Base-by-base conservation (phyloP, 2,888 invertebrate genomes). In the Hypomecis atomaria region DNA sequence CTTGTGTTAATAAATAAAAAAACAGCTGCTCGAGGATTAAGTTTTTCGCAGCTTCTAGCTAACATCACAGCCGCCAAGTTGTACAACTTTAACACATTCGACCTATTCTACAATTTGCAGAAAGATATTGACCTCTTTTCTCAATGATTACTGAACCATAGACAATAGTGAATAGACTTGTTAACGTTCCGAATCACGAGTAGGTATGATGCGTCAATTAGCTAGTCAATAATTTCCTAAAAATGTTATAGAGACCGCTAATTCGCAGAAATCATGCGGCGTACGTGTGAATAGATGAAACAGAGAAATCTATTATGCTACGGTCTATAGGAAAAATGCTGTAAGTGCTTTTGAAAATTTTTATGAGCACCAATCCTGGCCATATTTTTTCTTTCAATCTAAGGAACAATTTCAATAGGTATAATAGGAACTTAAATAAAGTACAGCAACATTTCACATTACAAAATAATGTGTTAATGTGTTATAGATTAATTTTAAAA, bases 181-280 rank as follows among this genome's bases (percentile, higher is more conserved):
- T 74, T 81, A 80, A 82, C 67, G 62, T 65, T 67, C 69, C 70
- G 78, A 64, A 73, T 52, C 64, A 64, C 55, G 59, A 40, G 37
- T 56, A 66, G 71, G 86, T 81, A 89, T 89, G 88, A 90, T 90
- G 78, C 75, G 76, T 85, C 85, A 85, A 89, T 91, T 90, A 90
- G 89, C 83, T 70, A 53, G 70, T 73, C 83, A 82, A 89, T 90
- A 84, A 89, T 90, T 87, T 81, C 82, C 84, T 82, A 81, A 83
- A 81, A 81, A 84, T 77, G 75, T 71, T 84, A 82, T 80, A 81
- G 63, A 60, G 54, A 13, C 59, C 72, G 89, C 83, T 89, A 88
- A 90, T 88, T 86, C 76, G 78, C 82, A 78, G 81, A 83, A 80
- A 87, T 84, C 83, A 85, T 81, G 81, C 72, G 75, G 77, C 77